Evolutionary conservation across 2,797 vertebrate genomes (phyloP), one percentile per base, ranked within the genome.

Genomic region (Lepus townsendii): DNA sequence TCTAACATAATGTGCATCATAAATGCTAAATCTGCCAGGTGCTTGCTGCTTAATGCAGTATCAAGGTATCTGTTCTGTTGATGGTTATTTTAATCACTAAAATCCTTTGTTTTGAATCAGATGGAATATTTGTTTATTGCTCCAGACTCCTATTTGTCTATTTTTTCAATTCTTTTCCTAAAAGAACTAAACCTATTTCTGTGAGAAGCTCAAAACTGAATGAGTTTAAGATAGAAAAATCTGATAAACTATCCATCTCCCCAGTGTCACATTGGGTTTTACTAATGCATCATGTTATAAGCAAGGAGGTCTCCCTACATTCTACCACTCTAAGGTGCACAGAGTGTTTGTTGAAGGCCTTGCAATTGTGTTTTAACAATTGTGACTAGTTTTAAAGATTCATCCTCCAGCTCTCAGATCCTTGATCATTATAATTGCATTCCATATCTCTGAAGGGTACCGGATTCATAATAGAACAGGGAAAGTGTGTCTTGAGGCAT

Each of bases 381-480:
- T 97, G 96, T 20, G 77, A 88, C 80, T 96, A 72, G 86, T 12
- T 98, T 97, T 92, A 96, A 95, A 96, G 96, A 97, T 85, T 73
- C 72, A 94, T 97, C 98, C 95, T 96, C 97, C 75, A 97, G 92
- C 66, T 85, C 66, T 94, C 68, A 76, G 9, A 91, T 96, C 93
- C 86, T 97, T 97, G 94, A 97, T 97, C 90, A 54, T 94, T 97
- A 16, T 97, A 98, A 98, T 96, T 98, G 97, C 96, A 97, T 97
- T 97, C 96, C 95, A 30, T 78, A 91, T 95, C 77, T 97, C 96
- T 86, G 88, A 97, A 97, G 96, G 95, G 93, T 0, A 69, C 88
- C 91, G 96, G 91, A 94, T 97, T 94, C 97, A 85, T 96, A 98
- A 97, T 38, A 96, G 96, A 89, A 96, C 73, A 89, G 90, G 92